Percentiles rank a stretch among this genome's conserved stretches.
phyloP scores from a whole-genome alignment of 2,113 vertebrate species.

The Nematolebias whitei region DNA sequence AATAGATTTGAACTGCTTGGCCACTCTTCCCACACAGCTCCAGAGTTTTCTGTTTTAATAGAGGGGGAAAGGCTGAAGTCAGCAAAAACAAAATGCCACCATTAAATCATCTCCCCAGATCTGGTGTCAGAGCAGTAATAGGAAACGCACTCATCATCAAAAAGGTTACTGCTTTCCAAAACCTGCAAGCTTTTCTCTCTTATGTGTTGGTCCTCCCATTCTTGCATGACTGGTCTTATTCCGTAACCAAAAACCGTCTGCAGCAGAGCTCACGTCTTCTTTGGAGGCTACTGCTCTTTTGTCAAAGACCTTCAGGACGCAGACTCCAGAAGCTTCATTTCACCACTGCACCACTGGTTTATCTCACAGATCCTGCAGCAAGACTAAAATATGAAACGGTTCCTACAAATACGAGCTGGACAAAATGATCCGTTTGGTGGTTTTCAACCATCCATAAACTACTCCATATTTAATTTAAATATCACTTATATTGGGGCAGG shows the following conservation, averaged over 20 bases:
- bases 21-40: slow-evolving; percentile 77
- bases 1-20: slow-evolving; percentile 84
- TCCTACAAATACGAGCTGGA: too few species aligned
- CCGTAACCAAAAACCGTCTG: background rate
- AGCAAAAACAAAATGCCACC: slow-evolving; percentile 96
- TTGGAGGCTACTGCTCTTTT: background rate
- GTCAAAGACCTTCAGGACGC: too few species aligned
- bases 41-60: slow-evolving; percentile 82
- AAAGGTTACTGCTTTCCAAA: slow-evolving; percentile 91
- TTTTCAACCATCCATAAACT: too few species aligned
- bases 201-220: slow-evolving; percentile 14
- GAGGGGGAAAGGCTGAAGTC: slow-evolving; percentile 79
- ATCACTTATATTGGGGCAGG: too few species aligned
- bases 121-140: slow-evolving; percentile 89
- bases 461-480: too few species aligned
- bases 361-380: too few species aligned
- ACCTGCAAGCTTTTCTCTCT: slow-evolving; percentile 68
- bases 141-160: slow-evolving; percentile 86
- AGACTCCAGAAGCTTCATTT: too few species aligned
- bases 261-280: background rate
- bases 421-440: too few species aligned
- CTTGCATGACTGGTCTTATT: background rate
- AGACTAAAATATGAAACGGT: too few species aligned
- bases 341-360: too few species aligned
- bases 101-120: slow-evolving; percentile 91